A percentile compares a stretch with the other conserved stretches of the same genome.
Evolutionary conservation across 64 coral and sea anemone species (phyloP).

Genomic region (Montipora sp.): DNA sequence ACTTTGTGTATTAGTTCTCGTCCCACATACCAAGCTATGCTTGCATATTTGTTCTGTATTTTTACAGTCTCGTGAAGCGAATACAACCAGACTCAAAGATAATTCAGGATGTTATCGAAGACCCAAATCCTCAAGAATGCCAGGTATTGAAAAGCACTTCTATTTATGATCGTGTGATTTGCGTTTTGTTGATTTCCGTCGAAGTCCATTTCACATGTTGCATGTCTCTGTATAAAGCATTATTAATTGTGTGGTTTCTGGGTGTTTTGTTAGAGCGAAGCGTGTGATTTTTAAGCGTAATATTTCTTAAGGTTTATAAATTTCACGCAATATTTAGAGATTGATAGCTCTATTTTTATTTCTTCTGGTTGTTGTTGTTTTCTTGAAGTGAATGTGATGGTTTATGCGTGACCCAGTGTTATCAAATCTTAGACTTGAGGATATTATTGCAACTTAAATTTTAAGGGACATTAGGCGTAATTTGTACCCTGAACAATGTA

Average conservation of each 20-base stretch:
- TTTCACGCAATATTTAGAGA: neutral
- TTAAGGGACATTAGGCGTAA: neutral
- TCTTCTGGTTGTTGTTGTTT: neutral
- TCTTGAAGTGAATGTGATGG: neutral
- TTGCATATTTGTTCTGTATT: slow-evolving; percentile 45
- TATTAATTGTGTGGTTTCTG: neutral
- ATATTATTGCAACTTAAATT: neutral
- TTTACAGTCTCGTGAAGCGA: slow-evolving; percentile 58
- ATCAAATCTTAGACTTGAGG: neutral
- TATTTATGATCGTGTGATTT: neutral
- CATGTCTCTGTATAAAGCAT: neutral
- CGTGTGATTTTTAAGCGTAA: neutral
- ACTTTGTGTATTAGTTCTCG: neutral
- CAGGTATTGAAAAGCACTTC: slow-evolving; percentile 46
- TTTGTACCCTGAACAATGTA: neutral
- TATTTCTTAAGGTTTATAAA: neutral
- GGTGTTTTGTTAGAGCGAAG: neutral
- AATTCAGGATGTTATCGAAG: slow-evolving; percentile 71
- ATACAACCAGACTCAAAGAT: slow-evolving; percentile 61
- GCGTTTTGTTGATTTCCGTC: neutral
- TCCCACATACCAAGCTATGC: neutral
- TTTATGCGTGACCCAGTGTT: neutral
- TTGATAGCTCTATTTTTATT: neutral
- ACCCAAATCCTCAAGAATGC: slow-evolving; percentile 47
- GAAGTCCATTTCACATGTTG: neutral